Percentiles rank a stretch among this genome's conserved stretches.
These are phyloP conservation scores for Halocaridina rubra DNA, from an alignment of 2,888 invertebrate species.

Conservation along the genomic window DNA sequence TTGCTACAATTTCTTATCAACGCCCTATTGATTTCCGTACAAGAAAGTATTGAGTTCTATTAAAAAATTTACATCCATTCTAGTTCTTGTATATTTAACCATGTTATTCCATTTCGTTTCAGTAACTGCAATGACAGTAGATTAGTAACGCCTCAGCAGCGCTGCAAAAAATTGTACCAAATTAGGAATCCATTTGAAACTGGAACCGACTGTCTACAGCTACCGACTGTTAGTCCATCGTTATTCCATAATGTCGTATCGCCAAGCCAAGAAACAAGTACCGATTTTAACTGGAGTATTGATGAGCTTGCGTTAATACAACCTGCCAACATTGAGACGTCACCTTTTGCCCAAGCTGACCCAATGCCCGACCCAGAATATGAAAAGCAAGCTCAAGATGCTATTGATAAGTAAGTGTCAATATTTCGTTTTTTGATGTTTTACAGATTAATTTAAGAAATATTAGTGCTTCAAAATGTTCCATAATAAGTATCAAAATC, in stretches of 20 bases:
- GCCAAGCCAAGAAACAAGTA: conserved; percentile 38
- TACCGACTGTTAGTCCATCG: conserved; percentile 59
- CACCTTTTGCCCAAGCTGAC: conserved; percentile 46
- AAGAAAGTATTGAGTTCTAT: not conserved
- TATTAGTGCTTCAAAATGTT: too few species aligned
- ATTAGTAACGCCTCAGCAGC: conserved; percentile 16
- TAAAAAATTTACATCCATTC: not conserved
- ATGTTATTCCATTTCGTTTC: too few species aligned
- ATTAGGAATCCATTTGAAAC: conserved; percentile 53
- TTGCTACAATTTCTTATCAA: not conserved
- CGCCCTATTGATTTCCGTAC: not conserved
- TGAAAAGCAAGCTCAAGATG: conserved; percentile 53
- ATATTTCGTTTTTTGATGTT: too few species aligned
- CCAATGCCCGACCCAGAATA: conserved; percentile 43
- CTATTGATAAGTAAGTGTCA: conserved; percentile 59
- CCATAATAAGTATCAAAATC: too few species aligned
- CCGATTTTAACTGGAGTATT: conserved; percentile 53
- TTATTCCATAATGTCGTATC: conserved; percentile 59
- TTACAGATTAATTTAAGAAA: too few species aligned
- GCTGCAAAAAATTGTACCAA: not conserved
- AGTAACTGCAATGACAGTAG: not conserved
- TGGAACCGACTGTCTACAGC: conserved; percentile 40
- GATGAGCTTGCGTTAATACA: conserved; percentile 55
- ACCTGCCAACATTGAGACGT: conserved; percentile 56
- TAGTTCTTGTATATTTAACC: too few species aligned